Conservation (phyloP, 2,888 invertebrate species). For the Brenthis daphne region DNA sequence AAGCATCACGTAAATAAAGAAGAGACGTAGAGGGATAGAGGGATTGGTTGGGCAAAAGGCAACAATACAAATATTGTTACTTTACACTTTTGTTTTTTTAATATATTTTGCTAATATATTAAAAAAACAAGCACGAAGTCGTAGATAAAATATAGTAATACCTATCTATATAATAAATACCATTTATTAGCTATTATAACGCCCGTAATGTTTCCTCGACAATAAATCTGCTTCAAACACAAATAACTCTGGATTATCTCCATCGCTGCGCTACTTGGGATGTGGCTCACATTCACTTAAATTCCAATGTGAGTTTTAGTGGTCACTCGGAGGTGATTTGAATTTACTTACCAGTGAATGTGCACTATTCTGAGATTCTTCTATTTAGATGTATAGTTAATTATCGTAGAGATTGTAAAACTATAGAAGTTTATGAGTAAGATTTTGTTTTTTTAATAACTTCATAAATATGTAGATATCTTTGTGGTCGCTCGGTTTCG, state of each 20-base stretch:
- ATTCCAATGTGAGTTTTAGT: conserved; percentile 60
- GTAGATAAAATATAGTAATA: neutral
- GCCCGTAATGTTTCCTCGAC: conserved; percentile 36
- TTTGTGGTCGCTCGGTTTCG: too few relatives aligned
- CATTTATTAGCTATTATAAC: conserved; percentile 16
- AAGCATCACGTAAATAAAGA: too few relatives aligned
- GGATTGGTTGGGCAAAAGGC: too few relatives aligned
- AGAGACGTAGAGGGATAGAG: too few relatives aligned
- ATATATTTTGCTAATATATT: too few relatives aligned
- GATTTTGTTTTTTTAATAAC: neutral
- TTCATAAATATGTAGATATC: too few relatives aligned
- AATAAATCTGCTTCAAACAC: conserved; percentile 40
- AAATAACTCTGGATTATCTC: conserved; percentile 31
- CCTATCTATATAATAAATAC: neutral
- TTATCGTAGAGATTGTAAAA: too few relatives aligned
- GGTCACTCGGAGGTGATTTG: conserved; percentile 49
- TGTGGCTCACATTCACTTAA: conserved; percentile 52
- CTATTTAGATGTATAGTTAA: neutral
- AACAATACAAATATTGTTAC: too few relatives aligned
- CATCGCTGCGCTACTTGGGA: conserved; percentile 44
- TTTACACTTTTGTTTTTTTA: too few relatives aligned
- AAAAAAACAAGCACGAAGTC: neutral
- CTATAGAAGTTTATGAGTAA: too few relatives aligned
- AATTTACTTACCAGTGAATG: conserved; percentile 42
- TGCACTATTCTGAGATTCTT: conserved; percentile 23